phyloP scores from a whole-genome alignment of 1,140 invertebrate species.

The Triops cancriformis region DNA sequence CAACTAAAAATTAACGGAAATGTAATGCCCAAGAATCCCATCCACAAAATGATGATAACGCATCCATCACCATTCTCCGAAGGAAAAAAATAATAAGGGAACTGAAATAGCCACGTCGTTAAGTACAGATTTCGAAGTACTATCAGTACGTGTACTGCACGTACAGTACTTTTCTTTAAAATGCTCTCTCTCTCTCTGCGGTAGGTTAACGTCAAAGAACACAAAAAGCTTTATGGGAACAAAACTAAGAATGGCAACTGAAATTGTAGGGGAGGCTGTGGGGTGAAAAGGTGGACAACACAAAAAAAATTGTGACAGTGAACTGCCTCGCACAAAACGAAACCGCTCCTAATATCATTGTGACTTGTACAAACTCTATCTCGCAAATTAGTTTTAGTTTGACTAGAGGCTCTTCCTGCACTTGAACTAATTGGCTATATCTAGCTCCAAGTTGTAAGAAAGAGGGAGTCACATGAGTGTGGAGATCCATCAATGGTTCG shows the following conservation, averaged over 20 bases:
- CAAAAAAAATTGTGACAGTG: neutral
- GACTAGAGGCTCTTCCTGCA: neutral
- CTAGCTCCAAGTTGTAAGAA: neutral
- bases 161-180: neutral
- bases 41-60: slow-evolving; percentile 5
- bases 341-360: neutral
- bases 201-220: neutral
- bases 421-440: neutral
- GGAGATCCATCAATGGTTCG: slow-evolving; percentile 4
- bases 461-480: neutral
- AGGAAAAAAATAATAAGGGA: slow-evolving; percentile 8
- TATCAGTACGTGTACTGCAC: neutral
- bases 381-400: neutral
- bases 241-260: neutral
- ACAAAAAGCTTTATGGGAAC: neutral
- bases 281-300: neutral
- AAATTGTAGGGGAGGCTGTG: neutral
- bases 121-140: neutral
- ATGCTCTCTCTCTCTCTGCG: too few species aligned
- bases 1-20: neutral
- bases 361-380: neutral
- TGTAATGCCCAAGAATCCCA: slow-evolving; percentile 13
- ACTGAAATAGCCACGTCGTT: neutral
- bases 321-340: neutral
- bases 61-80: neutral